Evolutionary conservation across 2,113 vertebrate species (phyloP), one percentile per base, ranked within the genome.

Genomic region (Scartelaos histophorus): DNA sequence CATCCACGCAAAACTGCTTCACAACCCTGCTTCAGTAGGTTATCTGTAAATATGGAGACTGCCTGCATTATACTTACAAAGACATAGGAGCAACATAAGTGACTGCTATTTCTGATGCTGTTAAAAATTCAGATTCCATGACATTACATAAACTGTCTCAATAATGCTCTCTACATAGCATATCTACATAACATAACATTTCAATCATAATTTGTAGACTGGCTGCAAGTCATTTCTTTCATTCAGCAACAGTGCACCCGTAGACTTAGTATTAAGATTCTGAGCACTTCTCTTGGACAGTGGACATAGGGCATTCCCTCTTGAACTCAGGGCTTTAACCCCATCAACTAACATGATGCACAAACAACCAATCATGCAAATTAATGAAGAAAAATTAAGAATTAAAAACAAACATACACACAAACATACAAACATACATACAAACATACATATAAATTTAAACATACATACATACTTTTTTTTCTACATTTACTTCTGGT

Each of bases 81-180:
- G 7, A 43, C 38, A 38, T 38, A 43, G 38, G 38, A 43, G 72
- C 87, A 82, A 90, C 83, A 88, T 88, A 82, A 89, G 80, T 61
- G 1, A 60, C 79, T 10, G 10, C 90, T 92, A 91, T 92, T 91
- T 91, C 82, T 87, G 80, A 85, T 80, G 58, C 71, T 69, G 46
- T 62, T 64, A 49, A 57, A 54, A 58, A 82, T 65, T 35, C 21
- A 79, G 71, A 69, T 13, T 53, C n/a, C 60, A 5, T 69, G 57
- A 46, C 71, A 38, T 73, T 66, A 57, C 38, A 51, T 45, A 45
- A 43, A 43, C 57, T 25, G 56, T 76, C 25, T 53, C 19, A n/a
- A 13, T 45, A 62, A 72, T 13, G 19, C 60, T 58, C 22, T n/a
- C 13, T 29, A 43, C 38, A 10, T 43, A 43, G 38, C 38, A 43